Evolutionary conservation across 2,113 vertebrate genomes (phyloP).

Genomic region (Craseonycteris thonglongyai): DNA sequence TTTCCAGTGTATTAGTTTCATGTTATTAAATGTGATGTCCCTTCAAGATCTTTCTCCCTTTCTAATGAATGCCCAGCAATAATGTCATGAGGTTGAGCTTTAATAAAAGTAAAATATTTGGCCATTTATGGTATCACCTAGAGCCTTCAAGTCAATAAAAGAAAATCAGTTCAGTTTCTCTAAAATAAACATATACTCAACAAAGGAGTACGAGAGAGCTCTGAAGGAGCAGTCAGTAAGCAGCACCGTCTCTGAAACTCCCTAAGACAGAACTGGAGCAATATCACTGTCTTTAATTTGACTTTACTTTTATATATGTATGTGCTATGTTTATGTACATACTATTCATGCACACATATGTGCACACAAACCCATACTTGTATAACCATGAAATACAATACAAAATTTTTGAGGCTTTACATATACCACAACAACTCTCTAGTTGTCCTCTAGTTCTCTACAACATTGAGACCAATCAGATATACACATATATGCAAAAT

Average conservation of each 20-base stretch:
- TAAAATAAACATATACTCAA: background rate
- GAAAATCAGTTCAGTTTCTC: background rate
- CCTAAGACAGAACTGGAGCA: background rate
- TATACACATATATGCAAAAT: background rate
- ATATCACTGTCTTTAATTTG: background rate
- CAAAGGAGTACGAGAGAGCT: background rate
- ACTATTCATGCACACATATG: background rate
- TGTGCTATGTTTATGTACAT: background rate
- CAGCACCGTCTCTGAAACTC: background rate
- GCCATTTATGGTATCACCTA: background rate
- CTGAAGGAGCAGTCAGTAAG: background rate
- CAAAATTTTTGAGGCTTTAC: background rate
- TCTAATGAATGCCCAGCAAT: background rate
- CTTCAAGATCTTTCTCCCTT: background rate
- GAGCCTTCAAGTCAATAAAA: background rate
- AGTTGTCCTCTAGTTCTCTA: background rate
- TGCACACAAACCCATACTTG: no score
- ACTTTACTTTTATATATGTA: background rate
- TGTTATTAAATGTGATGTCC: background rate
- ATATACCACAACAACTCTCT: background rate
- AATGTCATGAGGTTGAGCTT: background rate
- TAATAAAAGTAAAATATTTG: background rate
- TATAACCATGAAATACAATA: background rate
- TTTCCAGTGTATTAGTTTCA: background rate
- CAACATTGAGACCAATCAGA: background rate